Base-by-base conservation (phyloP, 2,888 invertebrate genomes). In the Lomographa bimaculata region DNA sequence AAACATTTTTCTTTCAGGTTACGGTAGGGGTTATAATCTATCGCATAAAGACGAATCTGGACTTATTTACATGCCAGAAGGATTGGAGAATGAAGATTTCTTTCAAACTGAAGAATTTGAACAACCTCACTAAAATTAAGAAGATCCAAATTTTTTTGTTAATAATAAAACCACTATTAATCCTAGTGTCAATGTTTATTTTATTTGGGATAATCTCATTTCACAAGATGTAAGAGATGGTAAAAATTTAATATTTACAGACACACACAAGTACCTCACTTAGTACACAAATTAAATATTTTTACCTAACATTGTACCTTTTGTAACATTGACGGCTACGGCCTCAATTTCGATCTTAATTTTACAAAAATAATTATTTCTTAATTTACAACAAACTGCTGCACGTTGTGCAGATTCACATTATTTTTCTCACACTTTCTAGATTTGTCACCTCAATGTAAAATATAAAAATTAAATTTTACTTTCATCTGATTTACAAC, bases 41-140 rank as follows among this genome's bases (percentile, higher is more conserved):
- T 59, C 65, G 18, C 85, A 92, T 39, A 90, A 90, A 57, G 86
- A 91, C 14, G 78, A 85, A 25, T 92, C 92, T 2, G 90, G 90
- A 28, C 70, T 92, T 7, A 80, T 74, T 18, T 94, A 93, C 64
- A 90, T 94, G 91, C 95, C 94, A 3, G 91, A 92, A 55, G 93
- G 92, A 47, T 73, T 94, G 64, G 91, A 93, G 66, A 58, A 91
- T 64, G 68, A 90, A 0, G 76, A 92, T 61, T 94, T 93, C 67
- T 93, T 94, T 41, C 16, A 43, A 7, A 45, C 54, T 14, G 8
- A 16, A n/a, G n/a, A n/a, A n/a, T n/a, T n/a, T n/a, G n/a, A n/a
- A n/a, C n/a, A n/a, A n/a, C n/a, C n/a, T n/a, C n/a, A n/a, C n/a
- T n/a, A n/a, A n/a, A n/a, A n/a, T n/a, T n/a, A n/a, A n/a, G 58